Conservation (phyloP, 1,140 invertebrate species). For the Apis laboriosa region DNA sequence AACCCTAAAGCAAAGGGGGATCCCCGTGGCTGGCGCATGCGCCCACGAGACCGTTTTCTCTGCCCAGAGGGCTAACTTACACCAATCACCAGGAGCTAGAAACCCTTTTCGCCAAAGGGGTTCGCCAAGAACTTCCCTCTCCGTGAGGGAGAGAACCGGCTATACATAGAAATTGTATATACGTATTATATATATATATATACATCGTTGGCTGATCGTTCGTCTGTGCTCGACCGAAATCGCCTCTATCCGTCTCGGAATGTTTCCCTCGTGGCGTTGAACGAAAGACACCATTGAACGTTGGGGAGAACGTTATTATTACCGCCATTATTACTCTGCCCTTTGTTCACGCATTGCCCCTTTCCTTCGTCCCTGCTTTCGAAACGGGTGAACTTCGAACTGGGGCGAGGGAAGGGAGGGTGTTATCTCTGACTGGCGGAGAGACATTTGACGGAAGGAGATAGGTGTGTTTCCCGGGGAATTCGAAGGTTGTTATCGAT, state of each 20-base stretch:
- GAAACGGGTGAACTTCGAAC: neutral
- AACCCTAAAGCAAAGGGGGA: slow-evolving; percentile 79
- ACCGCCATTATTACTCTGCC: slow-evolving; percentile 24
- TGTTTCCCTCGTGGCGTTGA: slow-evolving; percentile 48
- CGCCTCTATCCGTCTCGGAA: slow-evolving; percentile 41
- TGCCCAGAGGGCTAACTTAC: slow-evolving; percentile 78
- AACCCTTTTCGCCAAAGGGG: slow-evolving; percentile 75
- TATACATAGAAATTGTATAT: slow-evolving; percentile 35
- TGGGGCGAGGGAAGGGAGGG: neutral
- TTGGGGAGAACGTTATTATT: slow-evolving; percentile 31
- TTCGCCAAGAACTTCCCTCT: slow-evolving; percentile 66
- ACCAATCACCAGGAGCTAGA: slow-evolving; percentile 81
- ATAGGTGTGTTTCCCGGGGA: neutral
- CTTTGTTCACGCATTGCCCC: slow-evolving; percentile 27
- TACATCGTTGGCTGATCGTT: slow-evolving; percentile 19
- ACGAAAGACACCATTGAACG: slow-evolving; percentile 33
- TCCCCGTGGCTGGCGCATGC: slow-evolving; percentile 70
- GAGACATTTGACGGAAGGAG: neutral
- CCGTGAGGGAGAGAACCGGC: slow-evolving; percentile 60
- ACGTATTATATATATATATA: slow-evolving; percentile 40
- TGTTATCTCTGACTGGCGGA: neutral
- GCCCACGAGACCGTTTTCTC: slow-evolving; percentile 67
- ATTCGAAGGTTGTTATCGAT: neutral
- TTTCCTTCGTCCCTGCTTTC: neutral
- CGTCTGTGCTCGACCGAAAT: slow-evolving; percentile 36